These are phyloP conservation scores for Coenonympha arcania DNA, from an alignment of 2,888 invertebrate genomes.

Conservation along the genomic window DNA sequence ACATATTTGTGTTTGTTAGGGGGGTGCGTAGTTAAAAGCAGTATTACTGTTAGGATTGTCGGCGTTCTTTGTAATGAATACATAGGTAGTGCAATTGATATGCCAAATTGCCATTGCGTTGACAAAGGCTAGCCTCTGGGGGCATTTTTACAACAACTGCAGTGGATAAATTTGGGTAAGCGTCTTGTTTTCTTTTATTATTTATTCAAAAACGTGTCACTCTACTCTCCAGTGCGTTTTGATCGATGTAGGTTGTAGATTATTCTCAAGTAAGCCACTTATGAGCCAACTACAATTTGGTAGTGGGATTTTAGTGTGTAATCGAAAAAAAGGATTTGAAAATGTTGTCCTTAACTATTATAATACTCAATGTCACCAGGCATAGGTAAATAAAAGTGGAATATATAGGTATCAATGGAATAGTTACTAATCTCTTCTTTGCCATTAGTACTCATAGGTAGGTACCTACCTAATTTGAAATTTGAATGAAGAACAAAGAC, in stretches of 20 bases:
- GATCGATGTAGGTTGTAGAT: background rate
- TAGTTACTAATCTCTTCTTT: too few species aligned
- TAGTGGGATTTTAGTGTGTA: too few species aligned
- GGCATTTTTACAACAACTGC: conserved; percentile 23
- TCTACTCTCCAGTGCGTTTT: conserved; percentile 9
- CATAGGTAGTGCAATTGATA: conserved; percentile 65
- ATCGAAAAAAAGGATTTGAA: too few species aligned
- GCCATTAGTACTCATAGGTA: too few species aligned
- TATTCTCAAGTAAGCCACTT: too few species aligned
- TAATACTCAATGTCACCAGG: too few species aligned
- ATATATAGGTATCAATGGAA: too few species aligned
- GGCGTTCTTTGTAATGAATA: conserved; percentile 69
- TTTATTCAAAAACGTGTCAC: conserved; percentile 13
- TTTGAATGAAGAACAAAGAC: background rate
- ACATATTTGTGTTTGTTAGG: conserved; percentile 39
- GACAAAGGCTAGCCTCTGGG: conserved; percentile 39
- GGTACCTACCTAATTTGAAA: background rate
- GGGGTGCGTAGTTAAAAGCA: conserved; percentile 57
- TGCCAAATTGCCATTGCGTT: conserved; percentile 54
- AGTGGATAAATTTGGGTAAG: conserved; percentile 25
- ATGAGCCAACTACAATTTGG: too few species aligned
- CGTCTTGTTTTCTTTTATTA: conserved; percentile 16
- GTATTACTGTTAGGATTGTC: conserved; percentile 51
- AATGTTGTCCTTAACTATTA: too few species aligned
- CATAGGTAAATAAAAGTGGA: too few species aligned